These are phyloP conservation scores for Diploptera punctata DNA, from an alignment of 2,888 invertebrate genomes.

Conservation along the genomic window DNA sequence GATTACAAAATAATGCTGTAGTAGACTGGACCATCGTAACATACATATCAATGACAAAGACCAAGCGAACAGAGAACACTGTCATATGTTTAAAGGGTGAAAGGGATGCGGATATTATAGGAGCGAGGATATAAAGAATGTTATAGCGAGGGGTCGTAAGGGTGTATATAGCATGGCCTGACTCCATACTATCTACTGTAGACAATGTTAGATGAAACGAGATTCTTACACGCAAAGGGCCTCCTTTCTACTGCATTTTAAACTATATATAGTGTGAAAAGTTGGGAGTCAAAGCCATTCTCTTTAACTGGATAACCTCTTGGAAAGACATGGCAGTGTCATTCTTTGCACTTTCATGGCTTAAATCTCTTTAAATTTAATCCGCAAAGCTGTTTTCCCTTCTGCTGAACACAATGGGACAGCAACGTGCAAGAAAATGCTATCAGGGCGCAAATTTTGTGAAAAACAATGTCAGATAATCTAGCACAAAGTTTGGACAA, in stretches of 20 bases:
- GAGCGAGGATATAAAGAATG: not conserved
- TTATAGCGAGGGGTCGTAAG: conserved; percentile 6
- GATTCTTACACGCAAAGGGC: not conserved
- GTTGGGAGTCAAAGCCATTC: conserved; percentile 9
- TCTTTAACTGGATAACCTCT: conserved; percentile 13
- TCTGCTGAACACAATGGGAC: not conserved
- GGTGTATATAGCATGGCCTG: not conserved
- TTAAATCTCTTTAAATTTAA: conserved; percentile 23
- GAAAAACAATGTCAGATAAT: not conserved
- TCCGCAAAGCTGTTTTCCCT: not conserved
- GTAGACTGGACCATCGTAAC: no score
- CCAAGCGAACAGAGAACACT: no score
- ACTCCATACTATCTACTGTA: not conserved
- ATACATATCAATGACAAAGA: no score
- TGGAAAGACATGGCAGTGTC: not conserved
- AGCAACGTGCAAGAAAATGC: not conserved
- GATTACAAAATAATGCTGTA: no score
- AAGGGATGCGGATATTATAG: not conserved
- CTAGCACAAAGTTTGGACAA: not conserved
- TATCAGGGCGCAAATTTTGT: not conserved
- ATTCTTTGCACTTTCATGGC: conserved; percentile 22
- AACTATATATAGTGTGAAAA: not conserved
- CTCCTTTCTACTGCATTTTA: not conserved
- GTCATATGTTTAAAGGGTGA: not conserved
- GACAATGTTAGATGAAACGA: conserved; percentile 7